Evolutionary conservation across 1,140 invertebrate species (phyloP).

Genomic region (Proales similis): DNA sequence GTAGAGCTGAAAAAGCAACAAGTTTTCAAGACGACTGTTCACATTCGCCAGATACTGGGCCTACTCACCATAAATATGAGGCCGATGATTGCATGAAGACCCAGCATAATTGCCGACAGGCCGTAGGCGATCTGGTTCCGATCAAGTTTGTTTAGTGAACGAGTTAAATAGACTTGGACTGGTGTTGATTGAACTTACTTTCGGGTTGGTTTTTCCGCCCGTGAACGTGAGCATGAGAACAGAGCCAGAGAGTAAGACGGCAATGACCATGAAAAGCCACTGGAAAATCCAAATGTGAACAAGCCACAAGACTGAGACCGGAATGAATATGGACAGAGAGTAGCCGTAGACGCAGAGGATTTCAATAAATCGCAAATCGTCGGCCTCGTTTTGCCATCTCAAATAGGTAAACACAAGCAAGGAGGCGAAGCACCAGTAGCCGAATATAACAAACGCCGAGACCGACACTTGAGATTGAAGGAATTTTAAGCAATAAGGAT

Average conservation of each 20-base stretch:
- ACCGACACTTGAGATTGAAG: conserved; percentile 63
- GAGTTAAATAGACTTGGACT: neutral
- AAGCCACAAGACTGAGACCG: conserved; percentile 84
- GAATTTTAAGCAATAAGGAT: conserved; percentile 3
- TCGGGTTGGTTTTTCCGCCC: conserved; percentile 58
- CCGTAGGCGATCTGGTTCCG: no score
- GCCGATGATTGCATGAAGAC: no score
- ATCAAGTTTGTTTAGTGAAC: no score
- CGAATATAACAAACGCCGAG: conserved; percentile 77
- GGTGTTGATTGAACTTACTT: conserved; percentile 40
- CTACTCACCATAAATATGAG: no score
- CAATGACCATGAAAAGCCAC: conserved; percentile 73
- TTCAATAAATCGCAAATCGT: conserved; percentile 63
- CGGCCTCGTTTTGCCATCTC: conserved; percentile 67
- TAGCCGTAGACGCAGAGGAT: conserved; percentile 90
- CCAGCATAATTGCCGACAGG: no score
- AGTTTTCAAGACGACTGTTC: no score
- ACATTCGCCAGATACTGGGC: no score
- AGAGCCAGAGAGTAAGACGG: conserved; percentile 70
- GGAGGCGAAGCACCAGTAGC: conserved; percentile 80
- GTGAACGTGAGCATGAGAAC: conserved; percentile 73
- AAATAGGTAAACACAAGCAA: conserved; percentile 70
- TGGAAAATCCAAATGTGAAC: conserved; percentile 72
- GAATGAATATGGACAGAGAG: conserved; percentile 83
- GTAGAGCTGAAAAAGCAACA: no score